Evolutionary conservation across 2,797 vertebrate species (phyloP).

Genomic region (Parauchenoglanis punctatus): DNA sequence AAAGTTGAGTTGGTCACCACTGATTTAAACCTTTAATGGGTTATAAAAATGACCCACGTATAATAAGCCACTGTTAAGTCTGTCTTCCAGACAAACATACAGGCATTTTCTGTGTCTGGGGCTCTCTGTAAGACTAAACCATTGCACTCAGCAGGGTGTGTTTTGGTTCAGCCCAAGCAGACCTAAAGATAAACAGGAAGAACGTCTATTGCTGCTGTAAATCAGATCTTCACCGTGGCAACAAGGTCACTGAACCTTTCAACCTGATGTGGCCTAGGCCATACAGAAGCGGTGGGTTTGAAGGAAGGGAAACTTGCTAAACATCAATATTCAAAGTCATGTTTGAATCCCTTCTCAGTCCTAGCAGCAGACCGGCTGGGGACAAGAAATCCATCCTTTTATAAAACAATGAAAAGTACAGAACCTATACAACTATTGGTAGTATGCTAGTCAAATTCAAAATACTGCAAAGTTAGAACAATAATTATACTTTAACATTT

Average conservation of each 20-base stretch:
- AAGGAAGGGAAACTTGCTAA: slow-evolving; percentile 19
- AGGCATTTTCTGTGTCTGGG: slow-evolving; percentile 11
- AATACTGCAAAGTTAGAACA: background rate
- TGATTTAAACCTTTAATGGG: too few species aligned
- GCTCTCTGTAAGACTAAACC: slow-evolving; percentile 52
- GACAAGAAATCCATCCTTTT: background rate
- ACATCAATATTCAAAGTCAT: slow-evolving; percentile 3
- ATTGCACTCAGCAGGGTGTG: slow-evolving; percentile 47
- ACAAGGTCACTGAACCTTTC: slow-evolving; percentile 47
- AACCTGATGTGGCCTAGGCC: slow-evolving; percentile 38
- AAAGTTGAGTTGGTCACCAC: too few species aligned
- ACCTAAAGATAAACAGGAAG: slow-evolving; percentile 61
- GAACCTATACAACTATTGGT: background rate
- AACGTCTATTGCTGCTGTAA: slow-evolving; percentile 38
- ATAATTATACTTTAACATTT: background rate
- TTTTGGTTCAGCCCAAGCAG: slow-evolving; percentile 53
- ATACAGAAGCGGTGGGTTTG: slow-evolving; percentile 20
- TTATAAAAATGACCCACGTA: too few species aligned
- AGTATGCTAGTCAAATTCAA: background rate
- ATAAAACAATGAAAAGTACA: background rate
- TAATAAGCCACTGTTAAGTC: slow-evolving; percentile 14
- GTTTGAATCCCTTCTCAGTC: background rate
- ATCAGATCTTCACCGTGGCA: slow-evolving; percentile 53
- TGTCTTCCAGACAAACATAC: slow-evolving; percentile 5
- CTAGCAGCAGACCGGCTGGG: background rate